phyloP scores from a whole-genome alignment of 2,113 vertebrate species.

The Nipponia nippon region DNA sequence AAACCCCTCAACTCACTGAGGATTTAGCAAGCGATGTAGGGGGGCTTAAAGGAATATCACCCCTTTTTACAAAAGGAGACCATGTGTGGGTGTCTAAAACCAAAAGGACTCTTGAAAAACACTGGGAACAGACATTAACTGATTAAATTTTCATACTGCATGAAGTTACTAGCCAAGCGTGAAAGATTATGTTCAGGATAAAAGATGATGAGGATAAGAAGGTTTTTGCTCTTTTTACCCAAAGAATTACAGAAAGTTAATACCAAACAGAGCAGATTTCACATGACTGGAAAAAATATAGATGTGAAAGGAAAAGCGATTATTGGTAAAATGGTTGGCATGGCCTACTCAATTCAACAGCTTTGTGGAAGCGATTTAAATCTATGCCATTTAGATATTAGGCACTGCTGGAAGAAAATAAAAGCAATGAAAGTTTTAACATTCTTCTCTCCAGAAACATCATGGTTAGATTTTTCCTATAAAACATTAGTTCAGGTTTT shows the following conservation, averaged over 20 bases:
- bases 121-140: neutral
- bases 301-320: neutral
- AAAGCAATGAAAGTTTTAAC: slow-evolving; percentile 8
- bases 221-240: neutral
- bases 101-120: neutral
- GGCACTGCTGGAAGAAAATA: neutral
- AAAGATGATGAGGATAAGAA: neutral
- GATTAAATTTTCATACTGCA: slow-evolving; percentile 1
- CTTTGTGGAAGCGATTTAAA: neutral
- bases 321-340: neutral
- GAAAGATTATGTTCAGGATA: neutral
- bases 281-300: neutral
- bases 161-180: neutral
- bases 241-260: neutral
- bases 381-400: slow-evolving; percentile 35
- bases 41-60: neutral
- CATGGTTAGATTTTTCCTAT: neutral
- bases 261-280: neutral
- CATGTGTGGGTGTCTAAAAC: neutral
- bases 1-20: neutral
- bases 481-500: neutral
- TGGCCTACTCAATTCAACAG: neutral
- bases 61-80: neutral
- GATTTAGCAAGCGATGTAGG: neutral
- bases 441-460: neutral